Evolutionary conservation across 1,140 invertebrate species (phyloP), one percentile per base, ranked within the genome.

Genomic region (Drosophila ananassae): DNA sequence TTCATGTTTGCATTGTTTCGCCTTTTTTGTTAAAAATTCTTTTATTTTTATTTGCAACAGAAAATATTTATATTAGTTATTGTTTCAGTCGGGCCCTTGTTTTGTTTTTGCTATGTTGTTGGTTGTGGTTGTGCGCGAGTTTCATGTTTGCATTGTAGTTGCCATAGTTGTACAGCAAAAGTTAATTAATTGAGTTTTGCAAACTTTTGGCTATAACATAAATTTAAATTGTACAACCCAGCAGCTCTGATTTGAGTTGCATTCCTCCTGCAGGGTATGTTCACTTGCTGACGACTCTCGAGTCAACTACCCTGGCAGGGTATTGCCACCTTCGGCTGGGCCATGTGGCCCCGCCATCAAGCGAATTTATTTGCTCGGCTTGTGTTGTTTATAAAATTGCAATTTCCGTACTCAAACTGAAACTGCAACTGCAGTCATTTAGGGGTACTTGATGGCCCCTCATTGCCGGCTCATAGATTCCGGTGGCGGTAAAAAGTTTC

Each of bases 181-280:
- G 83, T 89, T 89, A 89, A 89, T 89, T 89, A 89, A 89, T 89
- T 83, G 83, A 89, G 79, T 89, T 89, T 76, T 82, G 58, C 64
- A 89, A 89, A 89, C 60, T 89, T 83, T 77, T 73, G 69, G 76
- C 79, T 69, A 89, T 87, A 87, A 81, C 78, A 87, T 89, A 82
- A 87, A 87, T 87, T 87, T 77, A 76, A 82, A 81, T 78, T 72
- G 74, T 81, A 64, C 50, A 78, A 72, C 71, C 68, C 46, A 46
- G 51, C 5, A 30, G 22, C 37, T 17, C 30, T 72, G 68, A 72
- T 72, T 72, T 72, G 8, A 17, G 24, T 47, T 61, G 44, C 44
- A 13, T 44, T 47, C 1, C 21, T 24, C 17, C 44, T 46, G 3
- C 17, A 7, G 67, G 64, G 66, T 51, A 59, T 22, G 41, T 10